phyloP scores from a whole-genome alignment of 1,140 invertebrate genomes.

The Drosophila micromelanica region DNA sequence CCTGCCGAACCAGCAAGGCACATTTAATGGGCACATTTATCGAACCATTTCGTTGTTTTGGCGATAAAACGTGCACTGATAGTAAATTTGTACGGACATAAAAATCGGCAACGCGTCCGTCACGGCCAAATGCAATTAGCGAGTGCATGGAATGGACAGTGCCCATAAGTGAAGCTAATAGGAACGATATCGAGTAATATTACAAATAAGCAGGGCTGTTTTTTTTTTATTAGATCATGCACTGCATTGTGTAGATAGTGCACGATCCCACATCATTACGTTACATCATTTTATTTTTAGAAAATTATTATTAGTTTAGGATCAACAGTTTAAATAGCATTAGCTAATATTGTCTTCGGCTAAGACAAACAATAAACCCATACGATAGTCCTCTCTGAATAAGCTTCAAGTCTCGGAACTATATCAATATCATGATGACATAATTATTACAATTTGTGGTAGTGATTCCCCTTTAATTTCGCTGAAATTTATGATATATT shows the following conservation, averaged over 20 bases:
- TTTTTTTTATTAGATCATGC: no score
- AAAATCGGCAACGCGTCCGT: constrained; percentile 41
- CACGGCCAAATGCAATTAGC: constrained; percentile 56
- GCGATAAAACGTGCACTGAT: constrained; percentile 64
- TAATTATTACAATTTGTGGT: neutral
- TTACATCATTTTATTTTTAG: no score
- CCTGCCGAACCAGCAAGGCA: constrained; percentile 33
- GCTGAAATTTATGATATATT: neutral
- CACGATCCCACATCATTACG: no score
- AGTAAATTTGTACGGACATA: constrained; percentile 54
- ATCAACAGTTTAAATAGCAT: no score
- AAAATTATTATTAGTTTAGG: no score
- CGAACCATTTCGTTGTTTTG: constrained; percentile 38
- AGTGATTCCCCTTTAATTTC: constrained; percentile 2
- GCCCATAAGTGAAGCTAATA: neutral
- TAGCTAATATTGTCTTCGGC: no score
- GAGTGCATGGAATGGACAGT: constrained; percentile 1
- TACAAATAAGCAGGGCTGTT: neutral
- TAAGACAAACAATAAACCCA: no score
- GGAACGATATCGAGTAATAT: neutral
- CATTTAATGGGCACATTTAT: constrained; percentile 72
- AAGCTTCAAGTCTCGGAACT: no score
- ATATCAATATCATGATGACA: neutral
- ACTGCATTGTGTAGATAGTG: no score
- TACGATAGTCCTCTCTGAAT: no score